These are phyloP conservation scores for Lepidochitona cinerea DNA, from an alignment of 2,888 invertebrate species.

Conservation along the genomic window DNA sequence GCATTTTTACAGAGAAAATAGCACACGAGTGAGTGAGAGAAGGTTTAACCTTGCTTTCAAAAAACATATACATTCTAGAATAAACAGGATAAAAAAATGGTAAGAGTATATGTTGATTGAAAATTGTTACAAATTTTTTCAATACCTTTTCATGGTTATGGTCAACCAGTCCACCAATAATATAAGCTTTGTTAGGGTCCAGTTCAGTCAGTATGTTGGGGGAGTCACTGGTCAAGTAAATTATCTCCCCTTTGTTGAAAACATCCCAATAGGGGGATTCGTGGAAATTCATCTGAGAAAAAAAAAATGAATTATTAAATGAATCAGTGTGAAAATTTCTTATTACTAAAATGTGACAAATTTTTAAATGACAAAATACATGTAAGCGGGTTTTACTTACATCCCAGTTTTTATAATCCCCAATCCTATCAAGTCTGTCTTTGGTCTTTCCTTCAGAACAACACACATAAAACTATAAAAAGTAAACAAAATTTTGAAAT, in stretches of 20 bases:
- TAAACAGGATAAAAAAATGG: no score
- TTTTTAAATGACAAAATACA: no score
- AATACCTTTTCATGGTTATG: conserved; percentile 93
- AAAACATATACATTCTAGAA: no score
- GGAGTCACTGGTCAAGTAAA: conserved; percentile 96
- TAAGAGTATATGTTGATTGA: no score
- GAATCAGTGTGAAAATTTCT: not conserved
- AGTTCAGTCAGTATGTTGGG: conserved; percentile 81
- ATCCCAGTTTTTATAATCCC: conserved; percentile 94
- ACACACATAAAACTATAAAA: conserved; percentile 82
- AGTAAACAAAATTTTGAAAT: not conserved
- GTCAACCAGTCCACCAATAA: conserved; percentile 98
- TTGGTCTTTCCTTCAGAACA: conserved; percentile 84
- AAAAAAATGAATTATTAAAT: not conserved
- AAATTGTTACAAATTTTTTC: no score
- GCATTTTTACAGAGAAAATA: no score
- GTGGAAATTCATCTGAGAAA: conserved; percentile 79
- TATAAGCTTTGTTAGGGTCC: conserved; percentile 85
- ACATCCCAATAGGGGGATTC: conserved; percentile 78
- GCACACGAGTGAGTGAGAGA: no score
- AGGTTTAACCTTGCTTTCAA: no score
- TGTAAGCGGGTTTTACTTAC: conserved; percentile 74
- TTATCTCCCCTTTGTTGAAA: conserved; percentile 82
- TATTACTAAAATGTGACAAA: no score
- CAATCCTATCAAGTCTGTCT: conserved; percentile 83